Evolutionary conservation across 2,113 vertebrate species (phyloP).

Genomic region (Noctilio leporinus): DNA sequence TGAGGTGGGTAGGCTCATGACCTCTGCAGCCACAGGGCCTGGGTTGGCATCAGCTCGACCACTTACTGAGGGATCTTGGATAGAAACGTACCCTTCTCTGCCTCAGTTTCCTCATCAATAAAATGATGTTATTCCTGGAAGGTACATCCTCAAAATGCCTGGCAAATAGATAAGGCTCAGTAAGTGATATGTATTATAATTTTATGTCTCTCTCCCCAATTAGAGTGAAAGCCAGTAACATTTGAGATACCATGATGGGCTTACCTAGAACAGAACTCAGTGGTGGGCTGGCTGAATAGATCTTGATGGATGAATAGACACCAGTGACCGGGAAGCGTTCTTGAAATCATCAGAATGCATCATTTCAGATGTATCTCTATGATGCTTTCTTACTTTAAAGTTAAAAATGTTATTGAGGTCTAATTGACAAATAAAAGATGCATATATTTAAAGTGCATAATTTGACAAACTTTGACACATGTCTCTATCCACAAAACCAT

Average conservation of each 20-base stretch:
- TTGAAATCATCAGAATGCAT: background rate
- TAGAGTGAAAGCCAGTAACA: background rate
- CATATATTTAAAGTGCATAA: background rate
- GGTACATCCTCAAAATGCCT: background rate
- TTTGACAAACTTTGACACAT: background rate
- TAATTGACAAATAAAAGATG: background rate
- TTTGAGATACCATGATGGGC: background rate
- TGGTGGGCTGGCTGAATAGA: background rate
- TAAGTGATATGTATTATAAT: background rate
- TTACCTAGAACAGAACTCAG: background rate
- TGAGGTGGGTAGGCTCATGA: background rate
- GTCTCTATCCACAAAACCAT: background rate
- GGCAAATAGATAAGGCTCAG: background rate
- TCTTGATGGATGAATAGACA: background rate
- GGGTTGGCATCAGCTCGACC: background rate
- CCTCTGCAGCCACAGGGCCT: background rate
- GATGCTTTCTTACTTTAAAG: background rate
- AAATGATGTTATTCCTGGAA: background rate
- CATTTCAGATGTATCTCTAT: background rate
- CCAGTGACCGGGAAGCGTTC: background rate
- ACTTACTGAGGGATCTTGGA: background rate
- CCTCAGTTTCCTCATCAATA: background rate
- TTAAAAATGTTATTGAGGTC: background rate
- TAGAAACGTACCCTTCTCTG: background rate
- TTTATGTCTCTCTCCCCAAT: background rate